phyloP scores from a whole-genome alignment of 2,888 invertebrate species.

The Drepana falcataria region DNA sequence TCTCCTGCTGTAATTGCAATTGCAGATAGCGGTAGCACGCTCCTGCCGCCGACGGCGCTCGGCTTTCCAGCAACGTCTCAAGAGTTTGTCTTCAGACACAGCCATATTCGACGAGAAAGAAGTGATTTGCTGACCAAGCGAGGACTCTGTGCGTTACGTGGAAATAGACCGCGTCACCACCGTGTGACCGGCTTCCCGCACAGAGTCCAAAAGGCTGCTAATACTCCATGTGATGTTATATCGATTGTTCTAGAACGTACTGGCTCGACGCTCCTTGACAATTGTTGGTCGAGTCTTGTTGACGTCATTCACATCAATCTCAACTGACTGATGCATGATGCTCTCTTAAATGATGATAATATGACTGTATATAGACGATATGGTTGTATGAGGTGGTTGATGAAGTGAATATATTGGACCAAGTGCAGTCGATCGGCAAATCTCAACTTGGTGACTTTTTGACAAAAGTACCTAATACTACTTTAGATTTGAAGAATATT shows the following conservation, averaged over 20 bases:
- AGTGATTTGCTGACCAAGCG: constrained; percentile 97
- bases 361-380: constrained; percentile 26
- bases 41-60: constrained; percentile 85
- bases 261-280: background rate
- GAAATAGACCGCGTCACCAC: constrained; percentile 94
- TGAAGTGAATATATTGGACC: constrained; percentile 61
- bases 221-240: background rate
- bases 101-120: constrained; percentile 92
- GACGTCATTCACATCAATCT: background rate
- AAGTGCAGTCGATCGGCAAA: constrained; percentile 62
- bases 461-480: background rate
- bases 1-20: background rate
- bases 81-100: constrained; percentile 89
- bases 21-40: constrained; percentile 64
- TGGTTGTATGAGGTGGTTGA: constrained; percentile 26
- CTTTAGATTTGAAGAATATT: constrained; percentile 3
- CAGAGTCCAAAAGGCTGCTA: constrained; percentile 46
- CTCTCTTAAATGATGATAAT: constrained; percentile 8
- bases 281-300: background rate
- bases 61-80: constrained; percentile 87
- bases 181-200: constrained; percentile 83
- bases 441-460: background rate
- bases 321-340: constrained; percentile 6
- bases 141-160: constrained; percentile 95
- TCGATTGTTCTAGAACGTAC: background rate